Conservation (phyloP, 2,888 invertebrate genomes). For the Carcina quercana region DNA sequence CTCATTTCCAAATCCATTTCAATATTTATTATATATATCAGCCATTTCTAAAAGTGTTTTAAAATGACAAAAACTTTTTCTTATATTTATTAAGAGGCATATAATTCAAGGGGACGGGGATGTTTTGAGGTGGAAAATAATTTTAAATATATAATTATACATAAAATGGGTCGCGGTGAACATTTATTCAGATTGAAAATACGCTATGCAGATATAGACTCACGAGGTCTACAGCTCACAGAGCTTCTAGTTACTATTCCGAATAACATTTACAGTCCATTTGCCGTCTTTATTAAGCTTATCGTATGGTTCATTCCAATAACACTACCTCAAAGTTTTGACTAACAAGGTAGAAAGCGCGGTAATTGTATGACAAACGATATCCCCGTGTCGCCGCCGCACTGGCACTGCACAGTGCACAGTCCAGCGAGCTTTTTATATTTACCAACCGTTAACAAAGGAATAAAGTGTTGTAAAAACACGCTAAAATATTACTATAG, state of each 20-base stretch:
- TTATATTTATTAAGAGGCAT: too few species aligned
- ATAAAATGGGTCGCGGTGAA: not conserved
- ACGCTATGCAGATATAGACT: too few species aligned
- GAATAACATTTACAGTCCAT: not conserved
- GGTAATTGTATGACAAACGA: constrained; percentile 38
- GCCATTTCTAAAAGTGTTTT: too few species aligned
- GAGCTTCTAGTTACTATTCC: too few species aligned
- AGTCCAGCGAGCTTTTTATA: constrained; percentile 27
- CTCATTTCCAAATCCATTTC: too few species aligned
- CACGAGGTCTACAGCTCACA: too few species aligned
- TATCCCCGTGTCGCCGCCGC: constrained; percentile 21
- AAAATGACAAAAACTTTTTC: too few species aligned
- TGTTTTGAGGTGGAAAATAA: too few species aligned
- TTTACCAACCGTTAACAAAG: constrained; percentile 17
- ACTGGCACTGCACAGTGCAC: too few species aligned
- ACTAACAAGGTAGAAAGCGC: constrained; percentile 28
- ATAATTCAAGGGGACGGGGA: too few species aligned
- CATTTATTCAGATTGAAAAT: not conserved
- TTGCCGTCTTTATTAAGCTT: not conserved
- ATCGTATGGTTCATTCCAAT: constrained; percentile 12
- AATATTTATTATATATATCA: too few species aligned
- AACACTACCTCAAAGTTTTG: constrained; percentile 2
- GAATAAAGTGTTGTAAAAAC: constrained; percentile 15
- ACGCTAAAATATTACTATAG: too few species aligned
- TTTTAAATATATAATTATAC: not conserved